These are phyloP conservation scores for Setophaga petechia DNA, from an alignment of 2,113 vertebrate species.

Conservation along the genomic window DNA sequence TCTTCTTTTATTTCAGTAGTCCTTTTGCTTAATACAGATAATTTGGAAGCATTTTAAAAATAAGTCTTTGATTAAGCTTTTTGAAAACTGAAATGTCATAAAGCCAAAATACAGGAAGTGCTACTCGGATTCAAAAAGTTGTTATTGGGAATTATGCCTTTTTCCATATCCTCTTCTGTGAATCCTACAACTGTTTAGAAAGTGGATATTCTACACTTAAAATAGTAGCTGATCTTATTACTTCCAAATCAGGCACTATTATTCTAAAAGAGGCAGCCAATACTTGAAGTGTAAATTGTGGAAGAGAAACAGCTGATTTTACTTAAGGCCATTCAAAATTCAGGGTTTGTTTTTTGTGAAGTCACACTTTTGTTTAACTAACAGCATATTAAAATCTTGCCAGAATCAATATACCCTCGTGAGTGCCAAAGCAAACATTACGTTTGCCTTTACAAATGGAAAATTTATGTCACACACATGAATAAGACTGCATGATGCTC, in stretches of 20 bases:
- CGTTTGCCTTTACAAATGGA: not conserved
- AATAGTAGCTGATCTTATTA: not conserved
- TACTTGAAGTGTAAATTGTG: not conserved
- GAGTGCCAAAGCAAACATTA: slow-evolving; percentile 3
- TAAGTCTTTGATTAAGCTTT: slow-evolving; percentile 37
- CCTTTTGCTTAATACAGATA: not conserved
- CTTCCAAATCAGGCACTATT: not conserved
- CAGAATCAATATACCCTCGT: not conserved
- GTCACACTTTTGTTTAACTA: slow-evolving; percentile 28
- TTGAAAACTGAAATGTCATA: slow-evolving; percentile 45
- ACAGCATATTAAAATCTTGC: not conserved
- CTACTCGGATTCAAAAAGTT: slow-evolving; percentile 32
- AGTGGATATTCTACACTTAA: not conserved
- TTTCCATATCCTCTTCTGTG: slow-evolving; percentile 20
- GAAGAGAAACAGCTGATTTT: not conserved
- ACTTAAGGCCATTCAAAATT: not conserved
- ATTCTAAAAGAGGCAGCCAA: not conserved
- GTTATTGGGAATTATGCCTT: not conserved
- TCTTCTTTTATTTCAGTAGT: not conserved
- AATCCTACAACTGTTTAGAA: slow-evolving; percentile 14
- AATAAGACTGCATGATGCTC: not conserved
- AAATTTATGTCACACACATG: not conserved
- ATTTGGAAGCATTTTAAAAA: slow-evolving; percentile 55
- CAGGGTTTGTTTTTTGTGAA: slow-evolving; percentile 11
- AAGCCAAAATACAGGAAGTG: slow-evolving; percentile 53